A percentile compares a stretch with the other conserved stretches of the same genome.
These are phyloP conservation scores for Ornithoptera alexandrae DNA, from an alignment of 2,888 invertebrate genomes.

Conservation along the genomic window DNA sequence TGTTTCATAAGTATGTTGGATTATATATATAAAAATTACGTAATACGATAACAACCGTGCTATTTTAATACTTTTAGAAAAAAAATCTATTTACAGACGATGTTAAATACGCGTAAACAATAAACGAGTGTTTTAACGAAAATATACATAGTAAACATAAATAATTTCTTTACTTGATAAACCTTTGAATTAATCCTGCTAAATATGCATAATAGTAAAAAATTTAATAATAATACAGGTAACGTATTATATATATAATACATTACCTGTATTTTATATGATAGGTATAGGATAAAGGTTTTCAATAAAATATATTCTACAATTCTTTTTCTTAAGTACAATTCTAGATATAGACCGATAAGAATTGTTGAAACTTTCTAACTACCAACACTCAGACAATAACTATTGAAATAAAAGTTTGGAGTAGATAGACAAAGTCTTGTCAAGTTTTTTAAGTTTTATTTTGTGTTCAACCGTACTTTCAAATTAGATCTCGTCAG, in stretches of 20 bases:
- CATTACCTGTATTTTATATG: too few species aligned
- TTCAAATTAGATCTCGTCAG: background rate
- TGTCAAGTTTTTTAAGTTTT: background rate
- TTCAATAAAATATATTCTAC: too few species aligned
- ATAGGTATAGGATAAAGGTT: too few species aligned
- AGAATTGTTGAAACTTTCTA: constrained; percentile 2
- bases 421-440: background rate
- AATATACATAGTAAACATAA: too few species aligned
- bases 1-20: background rate
- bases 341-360: background rate
- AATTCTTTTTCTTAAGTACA: background rate
- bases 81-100: background rate
- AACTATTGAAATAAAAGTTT: constrained; percentile 4
- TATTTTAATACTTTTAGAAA: background rate
- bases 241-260: too few species aligned
- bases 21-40: background rate
- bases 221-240: too few species aligned
- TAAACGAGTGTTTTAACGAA: too few species aligned
- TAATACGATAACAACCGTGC: background rate
- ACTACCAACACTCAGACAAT: background rate
- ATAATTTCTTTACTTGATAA: background rate
- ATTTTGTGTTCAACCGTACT: background rate
- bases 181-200: too few species aligned
- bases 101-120: too few species aligned
- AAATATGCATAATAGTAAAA: too few species aligned